phyloP scores from a whole-genome alignment of 2,888 invertebrate genomes.

The Xanthorhoe designata region DNA sequence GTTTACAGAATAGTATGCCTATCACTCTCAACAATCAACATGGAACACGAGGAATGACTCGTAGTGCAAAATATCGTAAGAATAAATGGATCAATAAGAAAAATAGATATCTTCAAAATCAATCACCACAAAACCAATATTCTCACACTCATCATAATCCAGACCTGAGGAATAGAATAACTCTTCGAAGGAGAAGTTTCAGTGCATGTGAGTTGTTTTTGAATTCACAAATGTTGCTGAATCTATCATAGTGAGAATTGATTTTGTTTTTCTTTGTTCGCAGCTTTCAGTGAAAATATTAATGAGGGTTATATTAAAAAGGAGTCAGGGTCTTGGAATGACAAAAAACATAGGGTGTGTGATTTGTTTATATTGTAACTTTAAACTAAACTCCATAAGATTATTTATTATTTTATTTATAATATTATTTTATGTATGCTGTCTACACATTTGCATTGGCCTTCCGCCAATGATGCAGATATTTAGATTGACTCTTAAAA shows the following conservation, averaged over 20 bases:
- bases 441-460: too few relatives aligned
- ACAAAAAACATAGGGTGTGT: conserved; percentile 9
- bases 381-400: background rate
- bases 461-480: too few relatives aligned
- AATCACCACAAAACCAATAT: background rate
- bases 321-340: background rate
- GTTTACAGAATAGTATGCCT: conserved; percentile 14
- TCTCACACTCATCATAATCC: conserved; percentile 17
- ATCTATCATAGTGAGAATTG: background rate
- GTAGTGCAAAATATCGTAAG: background rate
- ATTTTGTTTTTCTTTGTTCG: conserved; percentile 1
- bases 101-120: background rate
- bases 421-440: too few relatives aligned
- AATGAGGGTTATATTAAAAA: background rate
- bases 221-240: background rate
- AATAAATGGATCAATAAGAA: conserved; percentile 2
- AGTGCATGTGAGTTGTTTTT: conserved; percentile 32
- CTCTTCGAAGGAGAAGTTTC: conserved; percentile 40
- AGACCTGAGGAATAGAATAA: conserved; percentile 54
- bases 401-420: too few relatives aligned
- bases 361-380: background rate
- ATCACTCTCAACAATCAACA: conserved; percentile 6
- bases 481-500: too few relatives aligned
- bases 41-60: background rate
- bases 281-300: conserved; percentile 7